These are phyloP conservation scores for Gobionotothen gibberifrons DNA, from an alignment of 2,797 vertebrate genomes.

Conservation along the genomic window DNA sequence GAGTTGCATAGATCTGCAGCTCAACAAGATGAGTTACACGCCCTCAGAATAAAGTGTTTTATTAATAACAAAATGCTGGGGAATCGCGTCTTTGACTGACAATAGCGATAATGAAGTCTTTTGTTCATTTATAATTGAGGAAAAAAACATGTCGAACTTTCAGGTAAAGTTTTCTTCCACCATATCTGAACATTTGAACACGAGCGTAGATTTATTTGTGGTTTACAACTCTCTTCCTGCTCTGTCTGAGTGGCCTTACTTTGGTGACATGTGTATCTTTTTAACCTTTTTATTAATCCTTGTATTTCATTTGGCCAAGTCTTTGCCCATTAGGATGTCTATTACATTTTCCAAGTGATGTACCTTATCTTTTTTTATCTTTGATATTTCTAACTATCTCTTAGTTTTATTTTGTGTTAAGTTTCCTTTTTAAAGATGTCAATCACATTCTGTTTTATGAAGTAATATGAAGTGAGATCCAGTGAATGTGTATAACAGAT, in stretches of 20 bases:
- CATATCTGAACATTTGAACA: slow-evolving; percentile 39
- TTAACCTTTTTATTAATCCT: slow-evolving; percentile 24
- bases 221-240: slow-evolving; percentile 52
- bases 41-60: slow-evolving; percentile 10
- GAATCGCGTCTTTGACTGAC: not conserved
- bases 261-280: slow-evolving; percentile 44
- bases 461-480: slow-evolving; percentile 14
- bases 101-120: slow-evolving; percentile 1
- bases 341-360: slow-evolving; percentile 43
- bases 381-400: slow-evolving; percentile 18
- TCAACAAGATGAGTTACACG: slow-evolving; percentile 2
- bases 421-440: slow-evolving; percentile 6
- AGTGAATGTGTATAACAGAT: slow-evolving; percentile 38
- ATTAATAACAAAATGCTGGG: not conserved
- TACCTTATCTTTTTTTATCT: slow-evolving; percentile 52
- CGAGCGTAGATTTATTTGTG: slow-evolving; percentile 18
- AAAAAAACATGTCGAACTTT: slow-evolving; percentile 23
- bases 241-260: slow-evolving; percentile 77
- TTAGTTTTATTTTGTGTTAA: slow-evolving; percentile 28
- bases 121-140: not conserved
- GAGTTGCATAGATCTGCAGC: not conserved
- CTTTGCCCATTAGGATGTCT: slow-evolving; percentile 32
- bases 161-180: slow-evolving; percentile 32
- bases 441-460: slow-evolving; percentile 1
- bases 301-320: slow-evolving; percentile 29